phyloP scores from a whole-genome alignment of 2,888 invertebrate genomes.

The Selenia dentaria region DNA sequence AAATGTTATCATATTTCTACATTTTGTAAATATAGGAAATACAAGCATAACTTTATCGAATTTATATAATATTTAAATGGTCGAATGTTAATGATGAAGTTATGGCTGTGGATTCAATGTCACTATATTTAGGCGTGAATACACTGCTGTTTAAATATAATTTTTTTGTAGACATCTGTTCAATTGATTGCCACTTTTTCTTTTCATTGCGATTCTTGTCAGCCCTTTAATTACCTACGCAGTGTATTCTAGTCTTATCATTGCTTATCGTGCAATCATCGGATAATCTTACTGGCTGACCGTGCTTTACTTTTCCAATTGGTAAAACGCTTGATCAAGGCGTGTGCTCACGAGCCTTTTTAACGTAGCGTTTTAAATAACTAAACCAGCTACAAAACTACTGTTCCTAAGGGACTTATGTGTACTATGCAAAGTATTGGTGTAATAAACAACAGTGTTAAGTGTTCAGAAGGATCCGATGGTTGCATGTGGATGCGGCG shows the following conservation, averaged over 20 bases:
- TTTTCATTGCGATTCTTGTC: background rate
- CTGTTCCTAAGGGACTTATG: no score
- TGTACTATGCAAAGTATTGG: background rate
- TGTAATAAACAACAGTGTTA: background rate
- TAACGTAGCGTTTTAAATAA: no score
- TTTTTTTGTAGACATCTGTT: slow-evolving; percentile 14
- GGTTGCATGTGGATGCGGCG: slow-evolving; percentile 60
- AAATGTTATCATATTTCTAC: slow-evolving; percentile 12
- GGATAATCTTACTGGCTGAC: slow-evolving; percentile 27
- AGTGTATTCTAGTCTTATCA: slow-evolving; percentile 40
- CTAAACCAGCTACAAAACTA: no score
- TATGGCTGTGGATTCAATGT: slow-evolving; percentile 19
- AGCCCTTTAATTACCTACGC: slow-evolving; percentile 16
- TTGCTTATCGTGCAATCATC: slow-evolving; percentile 47
- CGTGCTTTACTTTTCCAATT: slow-evolving; percentile 5
- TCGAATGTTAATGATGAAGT: slow-evolving; percentile 8
- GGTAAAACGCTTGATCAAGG: background rate
- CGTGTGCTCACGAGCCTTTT: no score
- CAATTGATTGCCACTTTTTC: slow-evolving; percentile 1
- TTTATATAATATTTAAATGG: slow-evolving; percentile 2
- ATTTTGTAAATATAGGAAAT: slow-evolving; percentile 18
- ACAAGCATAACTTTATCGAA: slow-evolving; percentile 10
- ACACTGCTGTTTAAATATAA: slow-evolving; percentile 19
- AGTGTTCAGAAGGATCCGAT: slow-evolving; percentile 28
- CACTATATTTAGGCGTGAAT: slow-evolving; percentile 11